Evolutionary conservation across 2,888 invertebrate species (phyloP), one percentile per base, ranked within the genome.

Genomic region (Cordilura impudica): DNA sequence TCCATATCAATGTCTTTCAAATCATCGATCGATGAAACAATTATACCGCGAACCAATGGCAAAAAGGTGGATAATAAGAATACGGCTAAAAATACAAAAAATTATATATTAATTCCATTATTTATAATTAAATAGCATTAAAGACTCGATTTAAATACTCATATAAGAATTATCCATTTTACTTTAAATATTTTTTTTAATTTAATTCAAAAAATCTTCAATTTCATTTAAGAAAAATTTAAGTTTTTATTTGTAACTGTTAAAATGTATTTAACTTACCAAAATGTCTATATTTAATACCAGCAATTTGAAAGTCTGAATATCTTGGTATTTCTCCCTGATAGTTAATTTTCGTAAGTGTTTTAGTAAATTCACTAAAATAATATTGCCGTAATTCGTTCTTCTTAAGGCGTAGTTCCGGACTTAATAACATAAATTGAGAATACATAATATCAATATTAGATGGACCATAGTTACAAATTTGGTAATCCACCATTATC

Each of bases 401-500:
- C 1, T 81, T 56, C 39, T 79, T 78, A 26, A 23, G 19, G 5
- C 82, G 81, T n/a, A 60, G 45, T 7, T 82, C 78, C 0, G 58
- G 6, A 31, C 74, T 63, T 47, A 81, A 47, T 12, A 84, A 56
- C 80, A 82, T 76, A 29, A 58, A 81, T 4, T 78, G 67, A 1
- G 84, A 77, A 60, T 82, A 82, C 0, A 77, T 19, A 12, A 84
- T 10, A 45, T 84, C 84, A 16, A 58, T 69, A 26, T 66, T 72
- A 0, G 78, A 71, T 7, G 83, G 82, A 0, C 75, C 83, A 71
- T 70, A 84, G 16, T 53, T 77, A 12, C 81, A 75, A 4, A 71
- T 19, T 73, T 84, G 82, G 21, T 73, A 83, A n/a, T 82, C 83
- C 21, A 82, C 61, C 81, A 80, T 71, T 4, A 75, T 56, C n/a